phyloP scores from a whole-genome alignment of 2,797 vertebrate genomes.

The Poeciliopsis turneri region DNA sequence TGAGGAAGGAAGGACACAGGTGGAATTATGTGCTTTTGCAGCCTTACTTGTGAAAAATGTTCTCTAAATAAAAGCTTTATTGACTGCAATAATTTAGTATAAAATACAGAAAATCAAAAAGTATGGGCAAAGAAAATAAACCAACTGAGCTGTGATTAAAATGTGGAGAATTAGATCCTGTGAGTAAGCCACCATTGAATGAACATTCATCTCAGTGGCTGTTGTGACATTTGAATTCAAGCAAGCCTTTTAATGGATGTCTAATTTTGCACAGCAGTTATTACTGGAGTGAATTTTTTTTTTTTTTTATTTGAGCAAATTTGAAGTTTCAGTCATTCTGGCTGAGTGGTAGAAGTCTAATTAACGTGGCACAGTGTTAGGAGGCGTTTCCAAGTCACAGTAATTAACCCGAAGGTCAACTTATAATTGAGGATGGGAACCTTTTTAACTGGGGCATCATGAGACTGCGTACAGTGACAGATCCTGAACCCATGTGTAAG shows the following conservation, averaged over 20 bases:
- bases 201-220: constrained; percentile 49
- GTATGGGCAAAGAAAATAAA: constrained; percentile 21
- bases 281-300: constrained; percentile 12
- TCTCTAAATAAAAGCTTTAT: constrained; percentile 31
- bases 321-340: constrained; percentile 39
- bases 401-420: constrained; percentile 69
- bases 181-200: constrained; percentile 30
- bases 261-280: constrained; percentile 13
- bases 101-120: constrained; percentile 32
- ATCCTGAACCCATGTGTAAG: neutral
- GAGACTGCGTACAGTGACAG: constrained; percentile 2
- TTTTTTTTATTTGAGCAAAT: constrained; percentile 41
- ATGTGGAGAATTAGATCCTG: constrained; percentile 55
- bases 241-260: constrained; percentile 3
- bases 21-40: constrained; percentile 20
- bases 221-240: constrained; percentile 44
- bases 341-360: constrained; percentile 21
- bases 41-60: constrained; percentile 28
- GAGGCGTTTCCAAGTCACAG: constrained; percentile 26
- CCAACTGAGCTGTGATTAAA: constrained; percentile 34
- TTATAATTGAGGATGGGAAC: constrained; percentile 39
- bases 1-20: neutral
- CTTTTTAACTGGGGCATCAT: constrained; percentile 30
- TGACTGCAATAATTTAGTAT: constrained; percentile 39
- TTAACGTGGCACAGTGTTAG: constrained; percentile 13